These are phyloP conservation scores for Zosterops hypoxanthus DNA, from an alignment of 2,113 vertebrate species.

Conservation along the genomic window DNA sequence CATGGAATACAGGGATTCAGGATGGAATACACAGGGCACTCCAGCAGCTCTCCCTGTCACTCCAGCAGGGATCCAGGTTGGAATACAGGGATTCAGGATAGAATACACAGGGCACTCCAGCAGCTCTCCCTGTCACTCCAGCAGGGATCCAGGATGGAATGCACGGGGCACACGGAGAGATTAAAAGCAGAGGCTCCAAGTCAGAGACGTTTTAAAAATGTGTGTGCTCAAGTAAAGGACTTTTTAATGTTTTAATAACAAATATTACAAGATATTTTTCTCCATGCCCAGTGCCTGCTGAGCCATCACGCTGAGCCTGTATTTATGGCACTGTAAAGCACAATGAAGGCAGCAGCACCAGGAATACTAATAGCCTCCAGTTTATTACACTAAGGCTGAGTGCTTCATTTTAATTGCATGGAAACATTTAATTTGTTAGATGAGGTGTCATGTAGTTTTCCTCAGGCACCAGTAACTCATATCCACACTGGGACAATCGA, in stretches of 20 bases:
- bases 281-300: constrained; percentile 65
- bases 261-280: constrained; percentile 72
- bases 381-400: constrained; percentile 75
- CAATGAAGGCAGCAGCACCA: constrained; percentile 59
- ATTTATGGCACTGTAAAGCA: constrained; percentile 77
- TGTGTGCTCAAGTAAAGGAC: constrained; percentile 64
- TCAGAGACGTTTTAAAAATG: constrained; percentile 33
- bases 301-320: constrained; percentile 65
- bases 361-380: constrained; percentile 74
- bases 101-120: background rate
- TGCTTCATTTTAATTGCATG: constrained; percentile 77
- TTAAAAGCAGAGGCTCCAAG: constrained; percentile 25
- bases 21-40: too few relatives aligned
- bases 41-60: background rate
- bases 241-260: constrained; percentile 77
- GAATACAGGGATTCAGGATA: too few relatives aligned
- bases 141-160: background rate
- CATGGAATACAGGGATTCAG: too few relatives aligned
- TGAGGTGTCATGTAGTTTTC: constrained; percentile 73
- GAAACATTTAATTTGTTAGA: constrained; percentile 79
- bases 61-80: too few relatives aligned
- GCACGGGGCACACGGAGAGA: fast-evolving
- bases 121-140: background rate
- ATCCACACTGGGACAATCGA: constrained; percentile 65
- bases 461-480: constrained; percentile 73